These are phyloP conservation scores for Gallinago media DNA, from an alignment of 2,113 vertebrate genomes.

Conservation along the genomic window DNA sequence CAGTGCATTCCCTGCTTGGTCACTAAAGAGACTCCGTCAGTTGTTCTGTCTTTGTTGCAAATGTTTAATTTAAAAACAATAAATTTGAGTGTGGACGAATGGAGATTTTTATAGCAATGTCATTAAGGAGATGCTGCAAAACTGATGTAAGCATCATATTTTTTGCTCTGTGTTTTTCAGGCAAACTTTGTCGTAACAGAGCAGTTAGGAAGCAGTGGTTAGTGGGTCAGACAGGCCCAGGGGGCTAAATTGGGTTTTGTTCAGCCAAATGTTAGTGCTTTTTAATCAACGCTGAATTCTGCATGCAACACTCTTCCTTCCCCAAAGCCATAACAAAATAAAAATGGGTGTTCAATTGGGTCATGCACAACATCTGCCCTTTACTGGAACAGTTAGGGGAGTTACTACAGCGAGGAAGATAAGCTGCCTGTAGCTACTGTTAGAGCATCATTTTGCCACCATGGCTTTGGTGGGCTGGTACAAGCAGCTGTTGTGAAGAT, in stretches of 20 bases:
- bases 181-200: constrained; percentile 18
- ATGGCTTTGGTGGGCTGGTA: background rate
- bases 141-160: background rate
- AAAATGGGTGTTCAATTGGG: background rate
- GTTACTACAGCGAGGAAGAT: background rate
- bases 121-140: constrained; percentile 13
- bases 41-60: background rate
- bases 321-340: constrained; percentile 48
- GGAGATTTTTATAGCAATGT: background rate
- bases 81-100: background rate
- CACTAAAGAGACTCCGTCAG: background rate
- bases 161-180: background rate
- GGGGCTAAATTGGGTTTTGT: background rate
- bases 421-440: background rate
- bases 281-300: constrained; percentile 13
- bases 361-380: constrained; percentile 32
- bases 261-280: constrained; percentile 48
- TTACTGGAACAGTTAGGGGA: background rate
- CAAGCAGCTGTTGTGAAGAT: background rate
- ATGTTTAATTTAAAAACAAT: background rate
- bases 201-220: constrained; percentile 57
- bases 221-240: constrained; percentile 65
- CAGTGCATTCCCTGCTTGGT: fast-evolving
- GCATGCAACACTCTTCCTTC: background rate
- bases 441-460: background rate